Base-by-base conservation (phyloP, 2,113 vertebrate genomes). In the Leptodactylus fuscus region DNA sequence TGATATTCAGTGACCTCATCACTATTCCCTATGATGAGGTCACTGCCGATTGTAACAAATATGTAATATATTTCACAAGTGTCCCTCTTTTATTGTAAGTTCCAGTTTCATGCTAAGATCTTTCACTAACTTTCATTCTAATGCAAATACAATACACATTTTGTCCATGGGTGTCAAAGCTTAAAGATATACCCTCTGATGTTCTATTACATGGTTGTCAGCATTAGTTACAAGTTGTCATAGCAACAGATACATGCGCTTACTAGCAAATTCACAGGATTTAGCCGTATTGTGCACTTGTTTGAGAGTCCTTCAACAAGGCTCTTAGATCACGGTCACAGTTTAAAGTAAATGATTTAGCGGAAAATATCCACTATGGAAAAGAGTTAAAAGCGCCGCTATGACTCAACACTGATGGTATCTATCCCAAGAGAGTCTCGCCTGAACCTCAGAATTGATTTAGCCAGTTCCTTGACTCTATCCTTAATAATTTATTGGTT, bases 121-220 rank as follows among this genome's bases (percentile, higher is more conserved):
- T 62, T 80, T 80, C 53, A 44, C 77, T 80, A 44, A 62, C 38
- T 62, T 58, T 60, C 77, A 62, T 80, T 80, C 34, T 62, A 80
- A 80, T 80, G 77, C 77, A 80, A 80, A 80, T 80, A 20, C 36
- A 46, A 80, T 60, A 80, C 77, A 80, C 53, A 80, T 36, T 60
- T 60, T 80, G 77, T 80, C 53, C 53, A 60, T 60, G 77, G 53
- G 77, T 80, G 34, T 80, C n/a, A 80, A 44, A n/a, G 49, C 77
- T 44, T 79, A 79, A 60, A 60, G 53, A 27, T 60, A 80, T n/a
- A 62, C 38, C 24, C 53, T 80, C 34, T 80, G 77, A 80, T 80
- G 77, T 80, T 80, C 77, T 80, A 60, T 80, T 80, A 44, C 77
- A 80, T 80, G 77, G 53, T 80, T 80, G 77, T 80, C 77, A 80